Evolutionary conservation across 2,888 invertebrate genomes (phyloP), one percentile per base, ranked within the genome.

Genomic region (Patella pellucida): DNA sequence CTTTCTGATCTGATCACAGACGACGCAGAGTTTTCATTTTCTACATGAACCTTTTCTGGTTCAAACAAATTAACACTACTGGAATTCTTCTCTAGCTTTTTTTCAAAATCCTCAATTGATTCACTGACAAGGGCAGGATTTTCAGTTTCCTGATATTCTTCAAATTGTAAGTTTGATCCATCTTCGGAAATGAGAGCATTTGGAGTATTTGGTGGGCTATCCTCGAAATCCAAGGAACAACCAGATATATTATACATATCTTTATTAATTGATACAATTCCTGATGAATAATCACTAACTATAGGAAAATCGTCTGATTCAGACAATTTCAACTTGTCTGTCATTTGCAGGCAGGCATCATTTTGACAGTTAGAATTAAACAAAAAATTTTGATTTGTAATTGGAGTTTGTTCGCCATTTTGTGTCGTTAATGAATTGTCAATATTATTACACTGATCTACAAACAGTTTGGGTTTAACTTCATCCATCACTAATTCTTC

Each of bases 201-300:
- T 23, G 62, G 62, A 15, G 23, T 23, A 19, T 23, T 23, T 9
- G 62, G 23, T 23, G 23, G 62, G 41, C 7, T 41, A 19, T 62
- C 62, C 12, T 62, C 62, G 14, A 23, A 62, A 62, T 62, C 62
- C 19, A 62, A 23, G 23, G 62, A 62, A 62, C 62, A 62, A 23
- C 62, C 62, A 62, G 62, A 62, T 12, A 62, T 62, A 62, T 62
- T 62, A 19, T 62, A 62, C 62, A 62, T 62, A 19, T 62, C 62
- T 19, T 62, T 62, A 62, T 23, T 62, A 62, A 62, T 62, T 23
- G 62, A 62, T 62, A 23, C 16, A 9, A 56, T 56, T 16, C 56
- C 56, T 16, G 56, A 23, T 11, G 62, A 62, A 62, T 62, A 62
- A 23, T 62, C 23, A 3, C 19, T 23, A 62, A 9, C 23, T 12